Base-by-base conservation (phyloP, 2,888 invertebrate species). In the Tachina lurida region DNA sequence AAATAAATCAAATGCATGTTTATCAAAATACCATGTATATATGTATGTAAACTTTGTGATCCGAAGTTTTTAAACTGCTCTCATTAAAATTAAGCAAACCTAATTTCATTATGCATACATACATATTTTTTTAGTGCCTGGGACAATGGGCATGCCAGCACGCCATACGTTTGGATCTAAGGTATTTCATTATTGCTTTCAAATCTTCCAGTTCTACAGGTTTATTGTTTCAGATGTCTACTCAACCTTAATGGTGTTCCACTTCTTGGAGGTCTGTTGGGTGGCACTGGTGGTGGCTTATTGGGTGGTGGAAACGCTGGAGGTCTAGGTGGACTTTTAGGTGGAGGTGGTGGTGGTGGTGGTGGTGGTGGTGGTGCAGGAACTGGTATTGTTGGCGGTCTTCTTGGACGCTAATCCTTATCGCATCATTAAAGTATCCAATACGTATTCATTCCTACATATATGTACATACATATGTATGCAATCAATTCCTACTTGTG, bases 201-300 rank as follows among this genome's bases (percentile, higher is more conserved):
- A 13, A 56, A n/a, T 31, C 15, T 15, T 9, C 15, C 13, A 17
- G n/a, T 41, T n/a, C 12, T 5, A 31, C 47, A 10, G 3, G 2
- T 39, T 65, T 31, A 17, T 5, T 13, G 17, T 63, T 82, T 22
- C 43, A 87, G 87, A 54, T 87, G 87, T 22, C 71, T 87, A 1
- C 74, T 87, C 31, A 87, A 84, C 58, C 80, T 87, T n/a, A 86
- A 84, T 52, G 86, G 86, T 7, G 83, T 56, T 45, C 87, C 87
- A 2, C 77, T 87, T 10, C 70, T 87, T 43, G 87, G 87, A 13
- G 86, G 86, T 10, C 71, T 77, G 2, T 52, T 87, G 49, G 86
- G 86, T 7, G 84, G 84, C 12, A 17, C 19, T 13, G 76, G 84
- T 10, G 19, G 39, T 10, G 77, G 84, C 19, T 17, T 78, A 49